These are phyloP conservation scores for Diplolepis rosae DNA, from an alignment of 2,888 invertebrate species.

Conservation along the genomic window DNA sequence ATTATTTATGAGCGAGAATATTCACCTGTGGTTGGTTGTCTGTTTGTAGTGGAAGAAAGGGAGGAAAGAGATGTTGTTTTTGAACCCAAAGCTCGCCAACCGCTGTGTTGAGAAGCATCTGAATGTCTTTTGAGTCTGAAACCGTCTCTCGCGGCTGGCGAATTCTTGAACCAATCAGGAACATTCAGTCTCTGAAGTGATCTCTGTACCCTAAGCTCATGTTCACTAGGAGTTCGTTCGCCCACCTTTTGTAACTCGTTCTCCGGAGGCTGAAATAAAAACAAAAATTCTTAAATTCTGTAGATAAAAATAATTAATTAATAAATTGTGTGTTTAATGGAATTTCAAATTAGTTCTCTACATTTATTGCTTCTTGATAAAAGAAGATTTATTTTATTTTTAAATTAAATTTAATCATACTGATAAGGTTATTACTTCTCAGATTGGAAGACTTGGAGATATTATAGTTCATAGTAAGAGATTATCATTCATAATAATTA, in stretches of 20 bases:
- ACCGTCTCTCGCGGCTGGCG: conserved; percentile 84
- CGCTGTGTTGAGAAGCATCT: conserved; percentile 78
- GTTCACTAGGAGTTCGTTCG: conserved; percentile 91
- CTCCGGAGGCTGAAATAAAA: conserved; percentile 86
- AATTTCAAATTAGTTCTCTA: too few species aligned
- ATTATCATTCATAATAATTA: background rate
- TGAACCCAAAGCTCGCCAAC: conserved; percentile 81
- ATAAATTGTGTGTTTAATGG: background rate
- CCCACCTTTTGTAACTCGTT: conserved; percentile 92
- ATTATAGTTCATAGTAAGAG: background rate
- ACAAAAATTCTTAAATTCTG: background rate
- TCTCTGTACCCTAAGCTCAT: conserved; percentile 93
- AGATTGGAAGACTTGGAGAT: background rate
- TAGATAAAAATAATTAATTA: background rate
- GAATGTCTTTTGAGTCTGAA: conserved; percentile 86
- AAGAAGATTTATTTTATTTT: too few species aligned
- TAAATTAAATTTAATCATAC: too few species aligned
- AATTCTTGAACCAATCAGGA: conserved; percentile 94
- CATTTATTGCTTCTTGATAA: too few species aligned
- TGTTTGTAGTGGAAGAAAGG: conserved; percentile 75
- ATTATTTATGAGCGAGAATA: too few species aligned
- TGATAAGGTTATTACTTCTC: background rate
- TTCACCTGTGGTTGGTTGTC: conserved; percentile 69
- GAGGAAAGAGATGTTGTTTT: conserved; percentile 92
- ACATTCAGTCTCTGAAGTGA: conserved; percentile 95